Conservation (phyloP, 2,113 vertebrate species). For the Lepisosteus oculatus region DNA sequence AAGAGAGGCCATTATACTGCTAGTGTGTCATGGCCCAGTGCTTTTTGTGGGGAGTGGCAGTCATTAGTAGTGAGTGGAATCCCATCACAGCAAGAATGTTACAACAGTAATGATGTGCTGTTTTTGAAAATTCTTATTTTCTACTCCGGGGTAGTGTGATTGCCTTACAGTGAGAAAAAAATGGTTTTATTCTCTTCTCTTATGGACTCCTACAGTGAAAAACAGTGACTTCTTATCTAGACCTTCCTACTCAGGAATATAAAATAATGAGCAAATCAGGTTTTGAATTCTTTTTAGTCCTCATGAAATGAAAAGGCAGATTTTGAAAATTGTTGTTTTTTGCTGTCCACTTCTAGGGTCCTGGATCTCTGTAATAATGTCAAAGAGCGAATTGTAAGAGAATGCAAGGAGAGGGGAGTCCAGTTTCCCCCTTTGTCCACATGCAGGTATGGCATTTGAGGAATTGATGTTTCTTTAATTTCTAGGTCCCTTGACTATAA, state of each 20-base stretch:
- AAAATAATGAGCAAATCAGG: no score
- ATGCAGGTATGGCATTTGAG: constrained; percentile 75
- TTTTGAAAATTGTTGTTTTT: not conserved
- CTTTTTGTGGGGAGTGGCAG: not conserved
- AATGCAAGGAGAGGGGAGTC: constrained; percentile 95
- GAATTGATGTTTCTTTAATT: no score
- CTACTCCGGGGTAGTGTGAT: not conserved
- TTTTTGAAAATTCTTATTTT: not conserved
- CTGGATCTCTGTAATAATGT: constrained; percentile 95
- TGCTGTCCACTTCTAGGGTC: constrained; percentile 69
- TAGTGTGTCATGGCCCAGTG: not conserved
- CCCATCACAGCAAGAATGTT: constrained; percentile 1
- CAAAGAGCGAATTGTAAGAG: constrained; percentile 85
- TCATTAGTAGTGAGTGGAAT: not conserved
- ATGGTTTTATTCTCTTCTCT: not conserved
- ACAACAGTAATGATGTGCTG: not conserved
- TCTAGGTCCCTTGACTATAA: no score
- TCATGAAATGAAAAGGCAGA: not conserved
- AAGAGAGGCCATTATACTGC: not conserved
- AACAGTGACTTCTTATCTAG: not conserved
- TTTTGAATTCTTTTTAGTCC: no score
- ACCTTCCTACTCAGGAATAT: no score
- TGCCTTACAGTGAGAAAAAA: not conserved
- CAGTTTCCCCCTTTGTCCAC: constrained; percentile 89
- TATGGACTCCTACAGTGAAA: not conserved